phyloP scores from a whole-genome alignment of 2,888 invertebrate genomes.

The Polyommatus iphigenia region DNA sequence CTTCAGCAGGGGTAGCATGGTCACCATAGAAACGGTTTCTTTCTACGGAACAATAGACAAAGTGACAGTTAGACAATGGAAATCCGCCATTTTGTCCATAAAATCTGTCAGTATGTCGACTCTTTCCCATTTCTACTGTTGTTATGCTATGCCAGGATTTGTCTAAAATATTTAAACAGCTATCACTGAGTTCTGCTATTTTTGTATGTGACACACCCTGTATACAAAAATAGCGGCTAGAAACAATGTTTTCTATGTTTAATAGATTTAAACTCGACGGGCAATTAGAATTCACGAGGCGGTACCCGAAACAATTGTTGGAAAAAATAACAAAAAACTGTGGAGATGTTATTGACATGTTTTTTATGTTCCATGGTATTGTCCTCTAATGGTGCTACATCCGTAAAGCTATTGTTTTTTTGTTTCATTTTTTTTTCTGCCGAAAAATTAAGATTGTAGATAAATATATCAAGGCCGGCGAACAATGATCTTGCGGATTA shows the following conservation, averaged over 20 bases:
- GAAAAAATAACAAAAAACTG: constrained; percentile 45
- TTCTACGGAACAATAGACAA: too few relatives aligned
- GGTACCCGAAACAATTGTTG: constrained; percentile 41
- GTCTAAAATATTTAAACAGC: too few relatives aligned
- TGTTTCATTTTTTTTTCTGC: constrained; percentile 20
- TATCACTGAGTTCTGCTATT: too few relatives aligned
- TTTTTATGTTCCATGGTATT: constrained; percentile 51
- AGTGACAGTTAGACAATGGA: too few relatives aligned
- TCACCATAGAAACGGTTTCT: too few relatives aligned
- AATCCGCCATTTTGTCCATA: too few relatives aligned
- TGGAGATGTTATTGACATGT: constrained; percentile 57
- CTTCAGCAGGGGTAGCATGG: too few relatives aligned
- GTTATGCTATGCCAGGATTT: too few relatives aligned
- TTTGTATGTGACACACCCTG: too few relatives aligned
- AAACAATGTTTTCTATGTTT: constrained; percentile 32
- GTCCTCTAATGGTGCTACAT: constrained; percentile 50
- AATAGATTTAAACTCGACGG: constrained; percentile 33
- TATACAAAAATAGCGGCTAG: not conserved
- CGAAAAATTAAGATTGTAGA: constrained; percentile 30
- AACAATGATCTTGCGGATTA: constrained; percentile 18
- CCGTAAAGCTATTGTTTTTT: constrained; percentile 37
- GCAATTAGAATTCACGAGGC: constrained; percentile 42
- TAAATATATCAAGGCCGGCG: constrained; percentile 29
- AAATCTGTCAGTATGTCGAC: too few relatives aligned
- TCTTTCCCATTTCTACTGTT: too few relatives aligned